A percentile compares a stretch with the other conserved stretches of the same genome.
These are phyloP conservation scores for Pardosa pseudoannulata DNA, from an alignment of 2,888 invertebrate genomes.

Conservation along the genomic window DNA sequence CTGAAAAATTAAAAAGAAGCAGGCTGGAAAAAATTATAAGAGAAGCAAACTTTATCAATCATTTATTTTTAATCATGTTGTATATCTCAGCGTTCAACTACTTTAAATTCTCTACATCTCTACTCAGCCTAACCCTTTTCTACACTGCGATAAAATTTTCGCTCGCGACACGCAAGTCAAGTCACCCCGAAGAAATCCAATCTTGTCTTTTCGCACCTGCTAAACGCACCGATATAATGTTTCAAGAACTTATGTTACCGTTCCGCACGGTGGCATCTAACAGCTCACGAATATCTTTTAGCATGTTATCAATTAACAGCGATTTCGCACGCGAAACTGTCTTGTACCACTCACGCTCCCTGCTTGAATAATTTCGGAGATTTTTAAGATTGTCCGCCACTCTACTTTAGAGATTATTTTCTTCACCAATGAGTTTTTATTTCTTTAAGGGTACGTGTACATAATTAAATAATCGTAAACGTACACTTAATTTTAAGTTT, in stretches of 20 bases:
- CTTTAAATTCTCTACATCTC: not conserved
- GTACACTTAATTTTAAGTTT: no score
- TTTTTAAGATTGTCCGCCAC: no score
- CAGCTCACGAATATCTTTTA: slow-evolving; percentile 2
- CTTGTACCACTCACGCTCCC: not conserved
- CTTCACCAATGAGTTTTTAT: no score
- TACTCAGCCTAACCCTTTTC: not conserved
- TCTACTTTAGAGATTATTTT: no score
- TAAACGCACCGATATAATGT: slow-evolving; percentile 11
- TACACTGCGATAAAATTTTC: not conserved
- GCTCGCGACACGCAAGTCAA: not conserved
- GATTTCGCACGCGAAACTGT: not conserved
- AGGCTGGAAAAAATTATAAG: no score
- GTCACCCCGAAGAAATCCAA: not conserved
- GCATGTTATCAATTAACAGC: slow-evolving; percentile 7
- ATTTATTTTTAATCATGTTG: no score
- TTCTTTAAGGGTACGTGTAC: no score
- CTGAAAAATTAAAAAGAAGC: no score
- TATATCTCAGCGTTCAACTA: no score
- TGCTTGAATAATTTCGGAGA: not conserved
- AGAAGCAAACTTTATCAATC: no score
- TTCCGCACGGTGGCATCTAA: slow-evolving; percentile 26
- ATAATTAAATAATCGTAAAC: no score
- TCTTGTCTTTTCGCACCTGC: slow-evolving; percentile 16
- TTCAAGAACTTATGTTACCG: slow-evolving; percentile 11